Base-by-base conservation (phyloP, 1,140 invertebrate species). In the Oncopeltus fasciatus region DNA sequence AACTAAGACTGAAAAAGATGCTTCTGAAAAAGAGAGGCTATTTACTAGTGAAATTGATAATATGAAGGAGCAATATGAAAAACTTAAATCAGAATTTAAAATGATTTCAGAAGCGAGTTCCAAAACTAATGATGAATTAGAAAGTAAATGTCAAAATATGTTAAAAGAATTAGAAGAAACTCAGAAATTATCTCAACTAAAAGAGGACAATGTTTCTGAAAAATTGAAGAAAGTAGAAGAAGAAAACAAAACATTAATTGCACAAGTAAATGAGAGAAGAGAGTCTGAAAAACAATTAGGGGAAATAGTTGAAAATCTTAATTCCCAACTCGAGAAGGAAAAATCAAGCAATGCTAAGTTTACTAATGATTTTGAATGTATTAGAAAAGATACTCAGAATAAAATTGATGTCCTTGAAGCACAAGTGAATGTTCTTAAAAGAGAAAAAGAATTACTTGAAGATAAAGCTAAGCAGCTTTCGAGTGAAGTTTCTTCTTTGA, bases 41-140 rank as follows among this genome's bases (percentile, higher is more conserved):
- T 28, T 61, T 16, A 18, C 49, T 51, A 31, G 20, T 28, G 46
- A 63, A 31, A n/a, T 63, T 21, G 27, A 31, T 33, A 53, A 63
- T 21, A 28, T 29, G 21, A 59, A 59, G 4, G 21, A 59, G 14
- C 20, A 59, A 46, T 63, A 31, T 24, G 57, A 63, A 29, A 27
- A 51, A 31, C n/a, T 49, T 20, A 18, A 16, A 28, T 51, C 49
- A 20, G n/a, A 59, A 46, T 33, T 38, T 14, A 29, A 57, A 27
- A 59, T 56, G 57, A 60, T 51, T 4, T 33, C 18, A 5, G 12
- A 8, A 16, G 26, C 18, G 2, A 28, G 8, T 44, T n/a, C 18
- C 20, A 58, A 29, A 43, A 63, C 18, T 46, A 46, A n/a, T 1
- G 44, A 46, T 46, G 44, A 46, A 20, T 20, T 46, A n/a, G n/a